Conservation (phyloP, 2,888 invertebrate species). For the Harpalus rufipes region DNA sequence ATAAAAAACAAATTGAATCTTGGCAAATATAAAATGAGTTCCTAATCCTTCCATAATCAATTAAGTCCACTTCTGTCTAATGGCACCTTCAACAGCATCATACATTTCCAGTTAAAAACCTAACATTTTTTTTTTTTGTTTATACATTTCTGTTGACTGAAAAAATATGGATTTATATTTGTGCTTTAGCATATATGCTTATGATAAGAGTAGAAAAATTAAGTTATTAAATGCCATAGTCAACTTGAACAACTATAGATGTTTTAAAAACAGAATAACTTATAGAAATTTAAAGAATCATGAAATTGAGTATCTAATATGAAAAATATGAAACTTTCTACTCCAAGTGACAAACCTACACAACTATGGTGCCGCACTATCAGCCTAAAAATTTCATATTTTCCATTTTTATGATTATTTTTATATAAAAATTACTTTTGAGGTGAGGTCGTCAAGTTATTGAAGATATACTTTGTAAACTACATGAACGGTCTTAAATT, state of each 20-base stretch:
- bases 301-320: conserved; percentile 39
- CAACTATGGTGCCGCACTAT: conserved; percentile 51
- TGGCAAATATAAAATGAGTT: conserved; percentile 64
- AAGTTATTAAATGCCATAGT: conserved; percentile 67
- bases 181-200: conserved; percentile 57
- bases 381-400: conserved; percentile 60
- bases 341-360: conserved; percentile 33
- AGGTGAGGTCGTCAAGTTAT: conserved; percentile 57
- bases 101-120: conserved; percentile 61
- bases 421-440: conserved; percentile 57
- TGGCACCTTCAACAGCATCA: conserved; percentile 60
- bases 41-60: conserved; percentile 56
- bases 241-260: conserved; percentile 56
- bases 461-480: conserved; percentile 56
- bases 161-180: conserved; percentile 65
- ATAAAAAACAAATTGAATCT: conserved; percentile 50
- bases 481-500: conserved; percentile 53
- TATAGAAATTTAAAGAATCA: conserved; percentile 21
- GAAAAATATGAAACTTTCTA: conserved; percentile 65
- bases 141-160: conserved; percentile 56
- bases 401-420: conserved; percentile 50
- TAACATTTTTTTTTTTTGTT: conserved; percentile 55
- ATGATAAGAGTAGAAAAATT: conserved; percentile 60
- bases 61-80: conserved; percentile 63
- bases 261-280: conserved; percentile 52